Percentiles rank a stretch among this genome's conserved stretches.
Conservation (phyloP, 2,797 vertebrate species). For the Sus cebifrons region DNA sequence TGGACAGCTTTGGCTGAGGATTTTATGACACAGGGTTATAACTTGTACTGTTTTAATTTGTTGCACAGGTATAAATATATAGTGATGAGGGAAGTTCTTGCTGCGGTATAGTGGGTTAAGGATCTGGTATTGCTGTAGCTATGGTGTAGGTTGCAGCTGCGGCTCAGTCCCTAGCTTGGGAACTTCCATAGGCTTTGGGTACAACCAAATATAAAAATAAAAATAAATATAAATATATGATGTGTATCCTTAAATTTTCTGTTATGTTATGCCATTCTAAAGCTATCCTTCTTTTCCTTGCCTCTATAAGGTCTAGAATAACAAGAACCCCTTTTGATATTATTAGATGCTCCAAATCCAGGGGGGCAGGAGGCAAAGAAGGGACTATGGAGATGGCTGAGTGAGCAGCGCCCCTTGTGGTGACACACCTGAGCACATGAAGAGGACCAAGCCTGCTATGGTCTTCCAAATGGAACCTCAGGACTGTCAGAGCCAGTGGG, state of each 20-base stretch:
- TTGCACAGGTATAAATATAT: background rate
- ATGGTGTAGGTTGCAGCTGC: too few species aligned
- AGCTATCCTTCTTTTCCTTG: background rate
- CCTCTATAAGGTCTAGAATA: background rate
- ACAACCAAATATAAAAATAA: too few species aligned
- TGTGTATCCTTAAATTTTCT: background rate
- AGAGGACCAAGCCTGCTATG: rapidly evolving
- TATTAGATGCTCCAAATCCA: background rate
- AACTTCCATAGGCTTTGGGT: too few species aligned
- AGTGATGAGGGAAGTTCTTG: background rate
- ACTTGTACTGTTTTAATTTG: background rate
- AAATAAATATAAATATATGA: background rate
- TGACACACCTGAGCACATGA: background rate
- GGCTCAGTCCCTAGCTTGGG: too few species aligned
- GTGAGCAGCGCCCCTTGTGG: background rate
- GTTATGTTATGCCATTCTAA: background rate
- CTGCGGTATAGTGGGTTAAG: too few species aligned
- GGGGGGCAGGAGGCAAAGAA: background rate
- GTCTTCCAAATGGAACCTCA: background rate
- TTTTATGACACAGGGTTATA: background rate
- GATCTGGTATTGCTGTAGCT: too few species aligned
- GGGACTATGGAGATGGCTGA: background rate
- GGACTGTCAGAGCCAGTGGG: background rate
- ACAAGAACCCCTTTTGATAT: background rate
- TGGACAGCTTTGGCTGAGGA: background rate